Conservation (phyloP, 2,113 vertebrate genomes). For the Hippocampus comes region DNA sequence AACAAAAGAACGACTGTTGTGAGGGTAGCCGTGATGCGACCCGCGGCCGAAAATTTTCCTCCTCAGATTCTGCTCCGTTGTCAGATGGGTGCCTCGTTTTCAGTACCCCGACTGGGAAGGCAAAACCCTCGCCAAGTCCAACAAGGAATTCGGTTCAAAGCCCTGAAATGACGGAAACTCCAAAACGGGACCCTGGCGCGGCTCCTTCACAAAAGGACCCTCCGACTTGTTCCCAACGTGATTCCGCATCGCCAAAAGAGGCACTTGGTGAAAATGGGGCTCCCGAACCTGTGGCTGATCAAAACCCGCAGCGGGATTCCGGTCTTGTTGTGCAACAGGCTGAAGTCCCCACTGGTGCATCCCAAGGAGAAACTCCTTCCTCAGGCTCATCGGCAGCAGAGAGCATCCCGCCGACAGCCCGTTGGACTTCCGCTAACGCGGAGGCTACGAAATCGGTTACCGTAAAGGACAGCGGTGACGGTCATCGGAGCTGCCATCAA, state of each 20-base stretch:
- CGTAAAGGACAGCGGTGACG: not conserved
- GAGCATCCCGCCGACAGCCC: not conserved
- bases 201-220: not conserved
- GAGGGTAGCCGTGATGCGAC: not conserved
- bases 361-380: not conserved
- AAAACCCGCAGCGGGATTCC: constrained; percentile 41
- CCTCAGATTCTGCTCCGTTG: constrained; percentile 6
- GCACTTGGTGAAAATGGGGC: constrained; percentile 23
- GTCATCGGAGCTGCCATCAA: not conserved
- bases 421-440: not conserved
- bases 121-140: not conserved
- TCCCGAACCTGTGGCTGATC: constrained; percentile 47
- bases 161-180: not conserved
- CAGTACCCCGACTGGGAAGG: constrained; percentile 9
- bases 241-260: not conserved
- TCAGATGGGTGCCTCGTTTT: constrained; percentile 20
- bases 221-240: not conserved
- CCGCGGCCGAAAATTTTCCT: not conserved
- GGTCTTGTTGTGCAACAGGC: not conserved
- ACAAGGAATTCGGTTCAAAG: not conserved
- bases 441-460: not conserved
- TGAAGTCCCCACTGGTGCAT: not conserved
- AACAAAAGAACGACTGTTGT: not conserved
- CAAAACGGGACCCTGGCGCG: not conserved
- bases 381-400: not conserved